phyloP scores from a whole-genome alignment of 2,797 vertebrate species.

The Mus spretus region DNA sequence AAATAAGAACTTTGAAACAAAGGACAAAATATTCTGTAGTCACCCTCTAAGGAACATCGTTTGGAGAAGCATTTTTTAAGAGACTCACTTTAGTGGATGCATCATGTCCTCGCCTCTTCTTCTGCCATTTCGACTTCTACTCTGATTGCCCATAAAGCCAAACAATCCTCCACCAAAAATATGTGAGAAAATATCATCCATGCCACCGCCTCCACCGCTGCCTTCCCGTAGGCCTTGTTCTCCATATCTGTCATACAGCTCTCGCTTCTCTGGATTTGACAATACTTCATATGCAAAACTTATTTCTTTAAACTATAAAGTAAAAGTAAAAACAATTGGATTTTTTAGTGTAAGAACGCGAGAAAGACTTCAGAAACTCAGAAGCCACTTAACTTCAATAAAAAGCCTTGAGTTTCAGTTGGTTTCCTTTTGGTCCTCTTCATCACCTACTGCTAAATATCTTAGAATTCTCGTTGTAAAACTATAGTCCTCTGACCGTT shows the following conservation, averaged over 20 bases:
- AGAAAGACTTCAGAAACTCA: not conserved
- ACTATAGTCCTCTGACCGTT: not conserved
- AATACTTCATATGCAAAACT: conserved; percentile 99
- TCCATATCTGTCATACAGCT: conserved; percentile 98
- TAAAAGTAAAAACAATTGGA: conserved; percentile 56
- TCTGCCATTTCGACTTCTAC: conserved; percentile 96
- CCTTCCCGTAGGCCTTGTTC: conserved; percentile 99
- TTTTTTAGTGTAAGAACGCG: conserved; percentile 14
- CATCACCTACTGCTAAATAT: not conserved
- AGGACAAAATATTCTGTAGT: not conserved
- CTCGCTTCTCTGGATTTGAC: conserved; percentile 98
- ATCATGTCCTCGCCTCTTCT: conserved; percentile 99
- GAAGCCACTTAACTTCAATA: not conserved
- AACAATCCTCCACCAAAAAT: conserved; percentile 99
- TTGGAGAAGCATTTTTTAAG: not conserved
- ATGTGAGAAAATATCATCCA: conserved; percentile 99
- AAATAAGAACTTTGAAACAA: not conserved
- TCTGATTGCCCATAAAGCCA: conserved; percentile 98
- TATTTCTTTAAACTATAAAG: conserved; percentile 97
- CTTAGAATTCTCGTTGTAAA: conserved; percentile 1
- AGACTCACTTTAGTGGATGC: conserved; percentile 91
- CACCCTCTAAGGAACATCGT: not conserved
- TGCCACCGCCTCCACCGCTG: conserved; percentile 95
- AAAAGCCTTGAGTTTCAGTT: not conserved
- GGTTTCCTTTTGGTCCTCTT: conserved; percentile 8